phyloP scores from a whole-genome alignment of 1,140 invertebrate species.

The Rhopalosiphum padi region DNA sequence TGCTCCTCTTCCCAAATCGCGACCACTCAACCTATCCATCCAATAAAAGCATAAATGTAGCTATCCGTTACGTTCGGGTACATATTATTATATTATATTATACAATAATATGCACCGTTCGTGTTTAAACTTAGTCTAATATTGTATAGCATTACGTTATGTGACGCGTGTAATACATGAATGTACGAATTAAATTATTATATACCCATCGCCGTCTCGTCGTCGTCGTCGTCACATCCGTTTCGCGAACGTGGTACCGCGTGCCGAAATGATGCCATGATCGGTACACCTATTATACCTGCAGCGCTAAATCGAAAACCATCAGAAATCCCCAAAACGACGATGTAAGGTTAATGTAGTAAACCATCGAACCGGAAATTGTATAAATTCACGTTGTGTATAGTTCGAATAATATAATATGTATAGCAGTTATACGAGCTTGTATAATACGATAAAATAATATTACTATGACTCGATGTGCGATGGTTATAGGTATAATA shows the following conservation, averaged over 20 bases:
- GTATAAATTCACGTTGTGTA: neutral
- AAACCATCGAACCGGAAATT: neutral
- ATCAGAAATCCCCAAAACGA: neutral
- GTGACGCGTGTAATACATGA: neutral
- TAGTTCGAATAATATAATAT: neutral
- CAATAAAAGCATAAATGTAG: neutral
- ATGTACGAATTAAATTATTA: neutral
- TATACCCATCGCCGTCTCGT: neutral
- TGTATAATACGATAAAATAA: conserved; percentile 4
- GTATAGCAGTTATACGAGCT: neutral
- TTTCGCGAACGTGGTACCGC: neutral
- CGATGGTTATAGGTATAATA: neutral
- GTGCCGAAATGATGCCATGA: neutral
- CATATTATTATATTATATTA: neutral
- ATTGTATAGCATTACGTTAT: neutral
- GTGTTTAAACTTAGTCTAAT: neutral
- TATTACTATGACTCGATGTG: neutral
- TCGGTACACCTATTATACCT: neutral
- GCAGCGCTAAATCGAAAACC: neutral
- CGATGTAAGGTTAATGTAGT: neutral
- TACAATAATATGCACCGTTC: neutral
- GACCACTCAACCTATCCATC: neutral
- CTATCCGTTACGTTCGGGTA: neutral
- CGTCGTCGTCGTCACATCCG: neutral
- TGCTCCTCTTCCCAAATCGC: neutral